Percentiles rank a stretch among this genome's conserved stretches.
Conservation (phyloP, 2,888 invertebrate genomes). For the Caradrina kadenii region DNA sequence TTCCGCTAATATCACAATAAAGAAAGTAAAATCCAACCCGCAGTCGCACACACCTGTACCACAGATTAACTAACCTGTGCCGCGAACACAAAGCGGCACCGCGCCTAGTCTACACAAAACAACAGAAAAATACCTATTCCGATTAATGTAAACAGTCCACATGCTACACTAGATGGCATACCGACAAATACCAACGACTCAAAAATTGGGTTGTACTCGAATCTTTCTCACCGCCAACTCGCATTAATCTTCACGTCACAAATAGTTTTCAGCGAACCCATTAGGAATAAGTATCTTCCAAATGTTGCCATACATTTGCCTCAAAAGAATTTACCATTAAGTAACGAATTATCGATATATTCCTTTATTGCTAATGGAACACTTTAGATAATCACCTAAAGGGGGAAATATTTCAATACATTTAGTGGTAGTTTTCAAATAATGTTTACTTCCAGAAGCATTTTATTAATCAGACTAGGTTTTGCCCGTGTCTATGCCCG, state of each 20-base stretch:
- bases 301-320: slow-evolving; percentile 34
- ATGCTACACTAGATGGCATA: slow-evolving; percentile 50
- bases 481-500: no score
- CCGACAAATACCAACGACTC: slow-evolving; percentile 28
- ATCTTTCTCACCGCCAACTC: slow-evolving; percentile 40
- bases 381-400: slow-evolving; percentile 11
- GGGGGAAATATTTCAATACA: slow-evolving; percentile 11
- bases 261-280: slow-evolving; percentile 36
- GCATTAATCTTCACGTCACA: slow-evolving; percentile 25
- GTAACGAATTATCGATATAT: slow-evolving; percentile 34
- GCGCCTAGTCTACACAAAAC: slow-evolving; percentile 40
- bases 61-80: no score
- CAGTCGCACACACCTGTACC: background rate
- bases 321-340: slow-evolving; percentile 49
- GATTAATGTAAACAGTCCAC: slow-evolving; percentile 66
- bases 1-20: background rate
- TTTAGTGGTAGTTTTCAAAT: slow-evolving; percentile 12
- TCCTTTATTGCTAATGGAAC: slow-evolving; percentile 45
- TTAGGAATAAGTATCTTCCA: slow-evolving; percentile 25
- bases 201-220: slow-evolving; percentile 34
- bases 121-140: slow-evolving; percentile 54
- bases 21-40: background rate
- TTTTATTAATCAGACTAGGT: slow-evolving; percentile 17
- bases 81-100: slow-evolving; percentile 36
- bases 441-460: slow-evolving; percentile 7